Percentiles rank a stretch among this genome's conserved stretches.
These are phyloP conservation scores for Cotesia typhae DNA, from an alignment of 1,140 invertebrate genomes.

Conservation along the genomic window DNA sequence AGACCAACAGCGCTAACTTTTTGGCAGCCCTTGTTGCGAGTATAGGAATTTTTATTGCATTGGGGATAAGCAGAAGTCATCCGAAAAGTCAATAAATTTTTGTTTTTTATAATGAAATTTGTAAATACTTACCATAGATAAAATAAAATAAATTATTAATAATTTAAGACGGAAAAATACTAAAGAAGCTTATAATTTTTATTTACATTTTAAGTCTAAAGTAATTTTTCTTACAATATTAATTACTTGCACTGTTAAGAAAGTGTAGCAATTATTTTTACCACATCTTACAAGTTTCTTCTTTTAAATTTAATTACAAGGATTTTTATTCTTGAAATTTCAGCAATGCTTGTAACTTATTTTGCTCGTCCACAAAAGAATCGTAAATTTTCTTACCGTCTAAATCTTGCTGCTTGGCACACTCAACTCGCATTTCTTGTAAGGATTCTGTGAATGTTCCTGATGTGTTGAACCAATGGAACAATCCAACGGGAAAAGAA, in stretches of 20 bases:
- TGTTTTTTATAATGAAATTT: neutral
- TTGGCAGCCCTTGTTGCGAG: conserved; percentile 30
- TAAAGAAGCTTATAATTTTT: conserved; percentile 44
- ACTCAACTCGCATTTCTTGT: conserved; percentile 73
- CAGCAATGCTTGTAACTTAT: too few species aligned
- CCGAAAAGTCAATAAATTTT: conserved; percentile 18
- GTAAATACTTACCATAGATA: neutral
- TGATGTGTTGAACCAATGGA: conserved; percentile 88
- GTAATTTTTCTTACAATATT: too few species aligned
- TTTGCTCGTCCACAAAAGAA: neutral
- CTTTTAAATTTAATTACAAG: too few species aligned
- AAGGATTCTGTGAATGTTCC: conserved; percentile 83
- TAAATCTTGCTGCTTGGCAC: conserved; percentile 40
- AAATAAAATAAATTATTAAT: neutral
- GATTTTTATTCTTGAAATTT: too few species aligned
- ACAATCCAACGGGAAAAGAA: conserved; percentile 82
- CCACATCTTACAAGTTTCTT: too few species aligned
- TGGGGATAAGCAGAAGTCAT: conserved; percentile 30
- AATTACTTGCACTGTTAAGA: too few species aligned
- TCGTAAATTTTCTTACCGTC: neutral
- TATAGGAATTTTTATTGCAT: conserved; percentile 33
- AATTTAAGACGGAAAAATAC: neutral
- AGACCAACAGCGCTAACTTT: conserved; percentile 35
- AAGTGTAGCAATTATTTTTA: too few species aligned
- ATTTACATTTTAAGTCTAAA: neutral